Evolutionary conservation across 1,140 invertebrate species (phyloP).

Genomic region (Grapholita molesta): DNA sequence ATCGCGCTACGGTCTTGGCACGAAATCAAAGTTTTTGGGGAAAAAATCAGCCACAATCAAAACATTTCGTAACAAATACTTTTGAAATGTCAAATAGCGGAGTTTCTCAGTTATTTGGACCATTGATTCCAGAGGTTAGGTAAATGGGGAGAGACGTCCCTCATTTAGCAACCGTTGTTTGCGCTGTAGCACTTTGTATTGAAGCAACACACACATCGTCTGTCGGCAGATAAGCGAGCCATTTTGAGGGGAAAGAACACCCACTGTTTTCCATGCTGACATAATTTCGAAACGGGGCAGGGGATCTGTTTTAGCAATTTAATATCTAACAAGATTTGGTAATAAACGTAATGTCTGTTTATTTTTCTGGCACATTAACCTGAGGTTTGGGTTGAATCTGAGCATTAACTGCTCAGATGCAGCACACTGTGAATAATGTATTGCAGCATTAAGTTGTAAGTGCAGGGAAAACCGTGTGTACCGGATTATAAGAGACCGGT

Average conservation of each 20-base stretch:
- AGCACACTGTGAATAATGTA: not conserved
- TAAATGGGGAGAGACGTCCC: slow-evolving; percentile 26
- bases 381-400: not conserved
- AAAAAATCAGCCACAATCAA: not conserved
- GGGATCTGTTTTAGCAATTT: slow-evolving; percentile 20
- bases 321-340: not conserved
- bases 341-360: slow-evolving; percentile 17
- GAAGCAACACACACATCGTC: slow-evolving; percentile 44
- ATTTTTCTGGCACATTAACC: slow-evolving; percentile 5
- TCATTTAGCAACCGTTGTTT: slow-evolving; percentile 43
- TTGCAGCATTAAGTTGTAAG: not conserved
- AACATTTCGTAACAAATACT: slow-evolving; percentile 14
- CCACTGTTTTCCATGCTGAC: slow-evolving; percentile 22
- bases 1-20: slow-evolving; percentile 28
- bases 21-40: slow-evolving; percentile 28
- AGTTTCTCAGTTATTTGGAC: not conserved
- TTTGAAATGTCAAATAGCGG: slow-evolving; percentile 7
- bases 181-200: slow-evolving; percentile 40
- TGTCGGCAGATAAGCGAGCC: slow-evolving; percentile 47
- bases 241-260: slow-evolving; percentile 29
- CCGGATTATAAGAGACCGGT: slow-evolving; percentile 1
- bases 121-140: not conserved
- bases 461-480: not conserved
- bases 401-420: not conserved
- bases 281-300: slow-evolving; percentile 41